Evolutionary conservation across 1,140 invertebrate species (phyloP).

Genomic region (Drosophila setifemur): DNA sequence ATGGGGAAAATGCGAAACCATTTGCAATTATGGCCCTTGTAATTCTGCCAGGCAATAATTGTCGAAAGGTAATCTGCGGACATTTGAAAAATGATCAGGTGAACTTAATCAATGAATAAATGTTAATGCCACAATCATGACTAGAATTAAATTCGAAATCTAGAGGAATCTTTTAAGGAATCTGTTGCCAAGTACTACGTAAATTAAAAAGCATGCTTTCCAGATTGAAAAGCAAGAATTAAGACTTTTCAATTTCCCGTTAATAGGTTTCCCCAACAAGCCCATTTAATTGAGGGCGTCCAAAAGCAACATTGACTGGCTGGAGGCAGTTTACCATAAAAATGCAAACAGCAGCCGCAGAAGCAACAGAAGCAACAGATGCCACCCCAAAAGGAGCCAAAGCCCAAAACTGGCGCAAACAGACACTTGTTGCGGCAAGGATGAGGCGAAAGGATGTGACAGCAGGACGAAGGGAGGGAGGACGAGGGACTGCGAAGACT

Average conservation of each 20-base stretch:
- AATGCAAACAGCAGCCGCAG: slow-evolving; percentile 48
- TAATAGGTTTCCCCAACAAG: slow-evolving; percentile 15
- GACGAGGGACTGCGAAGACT: background rate
- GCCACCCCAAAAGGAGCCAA: slow-evolving; percentile 5
- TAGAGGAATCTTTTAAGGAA: too few species aligned
- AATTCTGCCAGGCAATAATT: background rate
- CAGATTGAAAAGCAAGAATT: too few species aligned
- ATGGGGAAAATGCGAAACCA: slow-evolving; percentile 2
- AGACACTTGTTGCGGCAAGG: slow-evolving; percentile 22
- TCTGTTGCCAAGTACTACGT: too few species aligned
- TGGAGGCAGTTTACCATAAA: slow-evolving; percentile 30
- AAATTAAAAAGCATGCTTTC: too few species aligned
- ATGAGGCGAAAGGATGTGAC: slow-evolving; percentile 5
- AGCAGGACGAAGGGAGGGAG: background rate
- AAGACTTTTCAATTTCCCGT: background rate
- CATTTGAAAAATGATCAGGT: too few species aligned
- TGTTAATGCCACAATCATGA: too few species aligned
- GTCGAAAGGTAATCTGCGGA: background rate
- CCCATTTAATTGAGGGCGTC: slow-evolving; percentile 24
- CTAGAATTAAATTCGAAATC: too few species aligned
- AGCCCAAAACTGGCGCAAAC: slow-evolving; percentile 1
- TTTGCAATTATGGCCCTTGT: slow-evolving; percentile 15
- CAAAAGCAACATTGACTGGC: slow-evolving; percentile 29
- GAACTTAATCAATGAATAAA: too few species aligned
- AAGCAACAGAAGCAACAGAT: slow-evolving; percentile 6